These are phyloP conservation scores for Anoplius nigerrimus DNA, from an alignment of 2,888 invertebrate species.

Conservation along the genomic window DNA sequence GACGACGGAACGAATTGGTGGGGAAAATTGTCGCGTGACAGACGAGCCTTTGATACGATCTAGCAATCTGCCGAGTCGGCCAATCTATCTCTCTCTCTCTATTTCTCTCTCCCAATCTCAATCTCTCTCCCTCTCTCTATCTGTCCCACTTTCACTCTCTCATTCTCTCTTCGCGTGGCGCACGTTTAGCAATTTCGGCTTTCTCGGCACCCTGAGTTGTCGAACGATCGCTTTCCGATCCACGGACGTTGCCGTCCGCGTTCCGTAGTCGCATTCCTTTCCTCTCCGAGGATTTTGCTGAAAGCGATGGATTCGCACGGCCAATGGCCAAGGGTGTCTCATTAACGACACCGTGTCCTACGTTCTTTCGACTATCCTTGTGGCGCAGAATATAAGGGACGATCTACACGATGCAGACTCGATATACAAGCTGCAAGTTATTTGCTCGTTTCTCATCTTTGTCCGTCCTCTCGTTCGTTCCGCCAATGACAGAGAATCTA, in stretches of 20 bases:
- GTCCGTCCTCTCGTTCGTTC: too few species aligned
- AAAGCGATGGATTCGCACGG: neutral
- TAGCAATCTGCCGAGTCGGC: too few species aligned
- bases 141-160: neutral
- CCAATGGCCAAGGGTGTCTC: too few species aligned
- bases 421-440: neutral
- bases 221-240: neutral
- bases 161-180: neutral
- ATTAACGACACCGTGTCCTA: too few species aligned
- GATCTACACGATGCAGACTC: too few species aligned
- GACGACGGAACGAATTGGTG: too few species aligned
- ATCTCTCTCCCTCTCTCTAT: neutral
- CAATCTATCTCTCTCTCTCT: neutral
- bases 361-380: too few species aligned
- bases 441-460: neutral
- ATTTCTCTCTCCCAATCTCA: neutral
- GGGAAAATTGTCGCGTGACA: too few species aligned
- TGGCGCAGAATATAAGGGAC: too few species aligned
- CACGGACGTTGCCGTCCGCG: neutral
- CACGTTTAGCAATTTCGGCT: neutral
- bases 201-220: neutral
- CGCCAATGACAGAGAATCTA: too few species aligned
- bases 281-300: neutral
- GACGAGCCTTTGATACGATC: too few species aligned
- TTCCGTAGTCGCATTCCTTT: neutral